Percentiles rank a stretch among this genome's conserved stretches.
Evolutionary conservation across 1,140 invertebrate species (phyloP).

Genomic region (Drosophila neocordata): DNA sequence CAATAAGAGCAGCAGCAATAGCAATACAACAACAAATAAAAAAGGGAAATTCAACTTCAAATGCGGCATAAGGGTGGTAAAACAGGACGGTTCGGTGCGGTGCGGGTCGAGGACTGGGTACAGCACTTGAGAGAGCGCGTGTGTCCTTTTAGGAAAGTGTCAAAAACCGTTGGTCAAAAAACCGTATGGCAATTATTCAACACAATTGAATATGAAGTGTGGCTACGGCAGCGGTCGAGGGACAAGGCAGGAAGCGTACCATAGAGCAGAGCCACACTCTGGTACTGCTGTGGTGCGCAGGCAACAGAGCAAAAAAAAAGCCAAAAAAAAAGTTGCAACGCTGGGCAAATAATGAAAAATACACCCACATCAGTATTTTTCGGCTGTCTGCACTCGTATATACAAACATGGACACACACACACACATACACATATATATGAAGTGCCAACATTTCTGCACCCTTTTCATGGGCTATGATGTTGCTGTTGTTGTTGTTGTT

Average conservation of each 20-base stretch:
- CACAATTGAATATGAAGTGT: constrained; percentile 83
- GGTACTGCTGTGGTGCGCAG: background rate
- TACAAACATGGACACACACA: constrained; percentile 28
- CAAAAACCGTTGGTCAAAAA: constrained; percentile 83
- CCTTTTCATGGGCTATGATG: constrained; percentile 59
- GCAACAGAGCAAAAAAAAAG: background rate
- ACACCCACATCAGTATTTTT: constrained; percentile 80
- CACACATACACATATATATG: constrained; percentile 14
- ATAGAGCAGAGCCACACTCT: background rate
- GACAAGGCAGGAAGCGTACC: background rate
- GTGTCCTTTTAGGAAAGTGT: constrained; percentile 82
- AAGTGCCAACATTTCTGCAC: constrained; percentile 61
- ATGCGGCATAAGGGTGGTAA: constrained; percentile 61
- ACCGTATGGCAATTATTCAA: constrained; percentile 83
- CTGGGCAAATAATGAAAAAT: constrained; percentile 80
- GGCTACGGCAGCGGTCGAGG: constrained; percentile 63
- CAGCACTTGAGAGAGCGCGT: constrained; percentile 62
- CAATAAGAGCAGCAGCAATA: too few relatives aligned
- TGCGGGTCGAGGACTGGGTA: constrained; percentile 23
- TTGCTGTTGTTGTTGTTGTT: constrained; percentile 48
- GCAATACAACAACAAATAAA: background rate
- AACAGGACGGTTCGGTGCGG: background rate
- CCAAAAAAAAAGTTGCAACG: constrained; percentile 66
- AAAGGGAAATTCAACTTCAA: constrained; percentile 70
- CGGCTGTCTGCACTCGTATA: constrained; percentile 71